Base-by-base conservation (phyloP, 2,888 invertebrate species). In the Caenorhabditis sp. region DNA sequence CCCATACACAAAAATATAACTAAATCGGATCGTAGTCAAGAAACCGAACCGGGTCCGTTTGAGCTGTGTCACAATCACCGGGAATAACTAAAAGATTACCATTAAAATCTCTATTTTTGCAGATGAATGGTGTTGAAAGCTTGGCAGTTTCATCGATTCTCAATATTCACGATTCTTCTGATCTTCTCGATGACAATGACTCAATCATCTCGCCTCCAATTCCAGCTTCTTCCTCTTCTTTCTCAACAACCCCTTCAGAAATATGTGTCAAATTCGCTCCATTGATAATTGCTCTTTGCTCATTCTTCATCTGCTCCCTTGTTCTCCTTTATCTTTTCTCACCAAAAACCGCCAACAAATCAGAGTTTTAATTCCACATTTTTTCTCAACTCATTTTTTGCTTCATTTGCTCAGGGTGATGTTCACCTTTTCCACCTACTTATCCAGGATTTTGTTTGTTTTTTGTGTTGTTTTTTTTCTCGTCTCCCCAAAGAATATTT, bases 81-180 rank as follows among this genome's bases (percentile, higher is more conserved):
- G n/a, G n/a, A n/a, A n/a, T n/a, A n/a, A n/a, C n/a, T n/a, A n/a
- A n/a, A n/a, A n/a, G n/a, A n/a, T n/a, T n/a, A n/a, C n/a, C n/a
- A n/a, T n/a, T n/a, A n/a, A n/a, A n/a, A n/a, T n/a, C n/a, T n/a
- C n/a, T n/a, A n/a, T n/a, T n/a, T n/a, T n/a, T n/a, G n/a, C 67
- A 75, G 74, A 76, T 76, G 67, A 55, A 64, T 49, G 75, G 70
- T 1, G 68, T 68, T 4, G 65, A 68, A 61, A 58, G 66, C 12
- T 54, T 76, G 0, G 75, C 75, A 17, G 70, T 76, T 6, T 76
- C 75, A 0, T 68, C 70, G 0, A 70, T 76, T 36, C 68, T 76
- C 62, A 61, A 62, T n/a, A 70, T 76, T 0, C 65, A 71, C 55
- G 75, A 75, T 37, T 37, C 60, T 0, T 10, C 49, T 10, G 66